A percentile compares a stretch with the other conserved stretches of the same genome.
phyloP scores from a whole-genome alignment of 2,113 vertebrate species.

The Gadus chalcogrammus region DNA sequence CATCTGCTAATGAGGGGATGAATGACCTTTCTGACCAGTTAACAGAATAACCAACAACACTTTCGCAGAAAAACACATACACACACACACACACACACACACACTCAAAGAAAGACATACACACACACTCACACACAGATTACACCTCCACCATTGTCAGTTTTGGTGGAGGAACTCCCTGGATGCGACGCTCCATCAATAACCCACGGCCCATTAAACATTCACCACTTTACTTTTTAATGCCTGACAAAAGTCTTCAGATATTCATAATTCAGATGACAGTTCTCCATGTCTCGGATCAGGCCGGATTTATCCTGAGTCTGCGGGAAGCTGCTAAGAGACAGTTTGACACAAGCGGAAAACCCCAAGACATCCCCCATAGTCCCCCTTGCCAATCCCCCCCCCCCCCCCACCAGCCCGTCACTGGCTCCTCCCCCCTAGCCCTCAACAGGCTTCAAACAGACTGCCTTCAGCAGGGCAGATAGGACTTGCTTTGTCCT shows the following conservation, averaged over 20 bases:
- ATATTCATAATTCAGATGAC: slow-evolving; percentile 74
- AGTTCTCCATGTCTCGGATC: slow-evolving; percentile 58
- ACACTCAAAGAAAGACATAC: too few species aligned
- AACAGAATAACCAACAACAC: neutral
- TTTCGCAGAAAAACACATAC: neutral
- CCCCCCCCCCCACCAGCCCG: slow-evolving; percentile 2
- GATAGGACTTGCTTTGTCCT: neutral
- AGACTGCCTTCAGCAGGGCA: too few species aligned
- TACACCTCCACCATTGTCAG: slow-evolving; percentile 56
- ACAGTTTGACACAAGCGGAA: slow-evolving; percentile 32
- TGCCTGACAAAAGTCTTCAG: slow-evolving; percentile 70
- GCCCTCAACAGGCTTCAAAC: neutral
- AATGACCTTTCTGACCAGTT: too few species aligned
- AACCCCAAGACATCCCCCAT: slow-evolving; percentile 24
- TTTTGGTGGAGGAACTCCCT: slow-evolving; percentile 44
- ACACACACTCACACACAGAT: slow-evolving; percentile 3
- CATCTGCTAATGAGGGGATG: slow-evolving; percentile 1
- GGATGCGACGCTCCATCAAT: slow-evolving; percentile 63
- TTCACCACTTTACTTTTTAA: slow-evolving; percentile 74
- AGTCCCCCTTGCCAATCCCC: slow-evolving; percentile 30
- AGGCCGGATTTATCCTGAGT: slow-evolving; percentile 41
- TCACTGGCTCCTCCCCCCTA: neutral
- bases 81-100: neutral
- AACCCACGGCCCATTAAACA: slow-evolving; percentile 61
- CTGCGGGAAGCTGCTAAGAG: slow-evolving; percentile 35